These are phyloP conservation scores for Lamproptera curius DNA, from an alignment of 2,888 invertebrate species.

Conservation along the genomic window DNA sequence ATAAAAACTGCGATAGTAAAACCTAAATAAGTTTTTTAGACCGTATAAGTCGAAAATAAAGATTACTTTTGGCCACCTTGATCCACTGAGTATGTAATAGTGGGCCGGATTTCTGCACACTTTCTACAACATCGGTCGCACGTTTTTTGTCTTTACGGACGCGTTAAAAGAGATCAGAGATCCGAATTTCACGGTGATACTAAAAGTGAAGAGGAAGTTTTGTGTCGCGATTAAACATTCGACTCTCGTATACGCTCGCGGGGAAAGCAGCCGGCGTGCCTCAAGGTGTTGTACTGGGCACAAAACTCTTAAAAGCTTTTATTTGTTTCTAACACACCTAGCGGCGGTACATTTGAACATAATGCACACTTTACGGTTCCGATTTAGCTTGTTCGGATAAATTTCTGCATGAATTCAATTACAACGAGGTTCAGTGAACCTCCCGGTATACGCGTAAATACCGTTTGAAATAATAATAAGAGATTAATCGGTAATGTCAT, in stretches of 20 bases:
- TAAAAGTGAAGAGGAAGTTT: slow-evolving; percentile 20
- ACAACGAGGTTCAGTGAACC: slow-evolving; percentile 42
- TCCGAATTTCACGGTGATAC: background rate
- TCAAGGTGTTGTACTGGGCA: slow-evolving; percentile 30
- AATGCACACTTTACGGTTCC: slow-evolving; percentile 49
- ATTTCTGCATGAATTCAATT: slow-evolving; percentile 64
- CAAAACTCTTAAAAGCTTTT: slow-evolving; percentile 30
- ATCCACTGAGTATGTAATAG: background rate
- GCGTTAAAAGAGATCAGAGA: background rate
- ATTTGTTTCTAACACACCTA: slow-evolving; percentile 39
- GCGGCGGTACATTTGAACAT: slow-evolving; percentile 36
- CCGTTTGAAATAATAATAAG: too few relatives aligned
- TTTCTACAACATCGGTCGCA: background rate
- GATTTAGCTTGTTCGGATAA: slow-evolving; percentile 63
- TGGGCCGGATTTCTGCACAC: background rate
- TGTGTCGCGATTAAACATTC: slow-evolving; percentile 34
- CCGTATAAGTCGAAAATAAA: background rate
- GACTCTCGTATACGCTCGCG: slow-evolving; percentile 31
- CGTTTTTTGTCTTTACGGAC: slow-evolving; percentile 2
- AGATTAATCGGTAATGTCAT: too few relatives aligned
- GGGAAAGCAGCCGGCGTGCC: slow-evolving; percentile 30
- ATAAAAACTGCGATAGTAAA: too few relatives aligned
- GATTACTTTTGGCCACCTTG: background rate
- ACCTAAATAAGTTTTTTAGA: background rate
- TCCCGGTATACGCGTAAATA: slow-evolving; percentile 38